Conservation (phyloP, 2,797 vertebrate species). For the Gymnocypris eckloni region DNA sequence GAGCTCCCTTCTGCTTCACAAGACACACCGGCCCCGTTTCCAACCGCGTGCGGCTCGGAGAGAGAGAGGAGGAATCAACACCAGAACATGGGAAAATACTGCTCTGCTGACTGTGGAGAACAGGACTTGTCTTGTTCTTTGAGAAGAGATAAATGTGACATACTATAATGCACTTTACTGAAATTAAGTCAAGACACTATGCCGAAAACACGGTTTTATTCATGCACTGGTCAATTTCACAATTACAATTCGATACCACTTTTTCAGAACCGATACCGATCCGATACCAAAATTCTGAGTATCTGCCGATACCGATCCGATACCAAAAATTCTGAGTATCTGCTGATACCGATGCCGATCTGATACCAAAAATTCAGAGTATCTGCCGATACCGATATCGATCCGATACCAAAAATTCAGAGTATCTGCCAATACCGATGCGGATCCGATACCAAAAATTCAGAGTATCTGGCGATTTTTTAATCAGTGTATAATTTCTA, state of each 20-base stretch:
- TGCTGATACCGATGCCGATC: too few species aligned
- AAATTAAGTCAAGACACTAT: neutral
- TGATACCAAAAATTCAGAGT: too few species aligned
- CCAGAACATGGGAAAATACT: neutral
- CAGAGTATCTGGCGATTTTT: too few species aligned
- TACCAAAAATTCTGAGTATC: too few species aligned
- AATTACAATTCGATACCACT: neutral
- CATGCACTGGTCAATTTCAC: neutral
- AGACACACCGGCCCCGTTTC: slow-evolving; percentile 77
- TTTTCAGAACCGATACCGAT: too few species aligned
- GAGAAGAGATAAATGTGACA: neutral
- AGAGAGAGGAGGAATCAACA: slow-evolving; percentile 8
- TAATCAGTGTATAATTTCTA: too few species aligned
- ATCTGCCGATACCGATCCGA: too few species aligned
- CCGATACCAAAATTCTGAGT: too few species aligned
- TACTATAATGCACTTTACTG: neutral
- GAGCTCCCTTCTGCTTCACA: slow-evolving; percentile 66
- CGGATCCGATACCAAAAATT: too few species aligned
- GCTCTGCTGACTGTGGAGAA: neutral
- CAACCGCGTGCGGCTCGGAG: slow-evolving; percentile 57
- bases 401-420: too few species aligned
- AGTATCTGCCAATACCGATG: too few species aligned
- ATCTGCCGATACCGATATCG: too few species aligned
- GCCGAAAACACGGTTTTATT: neutral
- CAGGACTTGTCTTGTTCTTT: neutral